phyloP scores from a whole-genome alignment of 1,140 invertebrate genomes.

The Ectropis grisescens region DNA sequence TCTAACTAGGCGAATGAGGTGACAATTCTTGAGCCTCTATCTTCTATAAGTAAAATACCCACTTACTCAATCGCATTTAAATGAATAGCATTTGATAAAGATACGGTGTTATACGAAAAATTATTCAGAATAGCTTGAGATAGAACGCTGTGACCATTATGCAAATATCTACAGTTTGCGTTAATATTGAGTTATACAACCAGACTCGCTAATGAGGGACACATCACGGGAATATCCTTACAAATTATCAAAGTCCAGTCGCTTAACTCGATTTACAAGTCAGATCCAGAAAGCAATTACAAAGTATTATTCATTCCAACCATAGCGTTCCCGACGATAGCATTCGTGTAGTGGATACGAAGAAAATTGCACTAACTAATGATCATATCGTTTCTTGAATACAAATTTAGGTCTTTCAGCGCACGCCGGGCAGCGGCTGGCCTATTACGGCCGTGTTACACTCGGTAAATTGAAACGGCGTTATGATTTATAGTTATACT shows the following conservation, averaged over 20 bases:
- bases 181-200: constrained; percentile 8
- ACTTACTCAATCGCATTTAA: constrained; percentile 18
- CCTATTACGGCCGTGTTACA: constrained; percentile 45
- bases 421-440: constrained; percentile 28
- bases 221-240: constrained; percentile 16
- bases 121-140: constrained; percentile 7
- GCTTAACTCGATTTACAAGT: constrained; percentile 21
- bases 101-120: constrained; percentile 5
- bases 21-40: constrained; percentile 19
- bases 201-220: constrained; percentile 17
- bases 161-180: constrained; percentile 13
- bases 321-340: constrained; percentile 28
- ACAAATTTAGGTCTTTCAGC: constrained; percentile 56
- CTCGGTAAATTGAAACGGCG: constrained; percentile 57
- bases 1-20: constrained; percentile 30
- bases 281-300: constrained; percentile 35
- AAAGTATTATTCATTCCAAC: constrained; percentile 43
- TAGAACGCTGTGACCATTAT: constrained; percentile 15
- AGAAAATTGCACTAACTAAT: constrained; percentile 62
- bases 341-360: constrained; percentile 44
- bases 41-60: constrained; percentile 16
- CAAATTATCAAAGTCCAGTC: constrained; percentile 23
- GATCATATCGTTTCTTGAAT: constrained; percentile 60
- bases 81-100: constrained; percentile 14
- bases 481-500: constrained; percentile 59